A percentile compares a stretch with the other conserved stretches of the same genome.
These are phyloP conservation scores for Chionoecetes opilio DNA, from an alignment of 1,140 invertebrate species.

Conservation along the genomic window DNA sequence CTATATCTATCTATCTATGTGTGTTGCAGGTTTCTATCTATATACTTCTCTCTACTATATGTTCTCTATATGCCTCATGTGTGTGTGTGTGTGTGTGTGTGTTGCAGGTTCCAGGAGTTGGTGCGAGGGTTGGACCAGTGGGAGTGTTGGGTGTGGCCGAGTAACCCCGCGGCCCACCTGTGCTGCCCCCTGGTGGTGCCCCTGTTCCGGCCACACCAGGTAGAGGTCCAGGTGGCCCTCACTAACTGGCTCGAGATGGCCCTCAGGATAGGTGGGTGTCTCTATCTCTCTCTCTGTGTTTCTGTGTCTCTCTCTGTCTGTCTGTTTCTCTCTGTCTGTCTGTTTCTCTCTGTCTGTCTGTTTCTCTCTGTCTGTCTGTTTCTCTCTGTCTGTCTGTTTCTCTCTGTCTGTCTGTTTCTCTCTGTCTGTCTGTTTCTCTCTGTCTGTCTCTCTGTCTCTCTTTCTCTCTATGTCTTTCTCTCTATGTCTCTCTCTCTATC, in stretches of 20 bases:
- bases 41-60: no score
- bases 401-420: no score
- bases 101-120: constrained; percentile 43
- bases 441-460: no score
- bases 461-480: no score
- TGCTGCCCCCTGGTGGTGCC: constrained; percentile 45
- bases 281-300: constrained; percentile 24
- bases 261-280: constrained; percentile 33
- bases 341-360: no score
- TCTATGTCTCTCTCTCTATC: no score
- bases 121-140: constrained; percentile 32
- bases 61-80: neutral
- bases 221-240: constrained; percentile 4
- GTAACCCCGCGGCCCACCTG: constrained; percentile 44
- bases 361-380: no score
- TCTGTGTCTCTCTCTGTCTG: no score
- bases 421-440: no score
- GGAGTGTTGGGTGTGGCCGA: constrained; percentile 55
- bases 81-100: neutral
- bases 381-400: no score
- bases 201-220: constrained; percentile 51
- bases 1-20: neutral
- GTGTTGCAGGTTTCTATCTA: neutral
- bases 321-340: no score
- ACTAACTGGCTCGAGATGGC: constrained; percentile 66